Evolutionary conservation across 2,888 invertebrate species (phyloP).

Genomic region (Lochmaea crataegi): DNA sequence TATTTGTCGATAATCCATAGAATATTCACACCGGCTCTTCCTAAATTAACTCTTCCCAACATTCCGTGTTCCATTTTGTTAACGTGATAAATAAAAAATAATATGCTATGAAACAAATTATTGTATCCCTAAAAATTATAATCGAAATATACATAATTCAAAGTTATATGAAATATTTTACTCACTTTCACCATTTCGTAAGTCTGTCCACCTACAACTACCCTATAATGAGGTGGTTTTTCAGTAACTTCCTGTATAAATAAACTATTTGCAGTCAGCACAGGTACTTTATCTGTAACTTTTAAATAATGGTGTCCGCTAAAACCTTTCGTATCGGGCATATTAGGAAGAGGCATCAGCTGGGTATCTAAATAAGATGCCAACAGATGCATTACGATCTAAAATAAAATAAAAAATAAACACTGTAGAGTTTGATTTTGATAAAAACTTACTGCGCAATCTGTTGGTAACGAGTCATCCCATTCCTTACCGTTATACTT

Average conservation of each 20-base stretch:
- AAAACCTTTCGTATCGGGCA: slow-evolving; percentile 76
- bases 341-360: slow-evolving; percentile 73
- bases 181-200: slow-evolving; percentile 76
- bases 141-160: neutral
- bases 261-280: slow-evolving; percentile 66
- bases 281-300: slow-evolving; percentile 65
- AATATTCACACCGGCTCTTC: slow-evolving; percentile 85
- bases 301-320: slow-evolving; percentile 68
- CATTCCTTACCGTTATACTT: slow-evolving; percentile 78
- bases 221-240: slow-evolving; percentile 79
- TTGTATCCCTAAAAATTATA: slow-evolving; percentile 77
- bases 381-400: slow-evolving; percentile 87
- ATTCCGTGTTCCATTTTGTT: slow-evolving; percentile 79
- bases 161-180: slow-evolving; percentile 5
- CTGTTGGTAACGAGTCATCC: slow-evolving; percentile 87
- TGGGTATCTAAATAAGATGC: slow-evolving; percentile 89
- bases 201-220: slow-evolving; percentile 74
- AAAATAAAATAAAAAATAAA: slow-evolving; percentile 32
- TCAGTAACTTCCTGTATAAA: slow-evolving; percentile 73
- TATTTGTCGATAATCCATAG: slow-evolving; percentile 75
- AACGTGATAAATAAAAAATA: slow-evolving; percentile 83
- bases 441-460: slow-evolving; percentile 76
- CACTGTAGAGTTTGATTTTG: neutral
- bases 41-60: slow-evolving; percentile 81
- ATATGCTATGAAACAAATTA: slow-evolving; percentile 87